Percentiles rank a stretch among this genome's conserved stretches.
Evolutionary conservation across 2,888 invertebrate species (phyloP).

Genomic region (Thymelicus sylvestris): DNA sequence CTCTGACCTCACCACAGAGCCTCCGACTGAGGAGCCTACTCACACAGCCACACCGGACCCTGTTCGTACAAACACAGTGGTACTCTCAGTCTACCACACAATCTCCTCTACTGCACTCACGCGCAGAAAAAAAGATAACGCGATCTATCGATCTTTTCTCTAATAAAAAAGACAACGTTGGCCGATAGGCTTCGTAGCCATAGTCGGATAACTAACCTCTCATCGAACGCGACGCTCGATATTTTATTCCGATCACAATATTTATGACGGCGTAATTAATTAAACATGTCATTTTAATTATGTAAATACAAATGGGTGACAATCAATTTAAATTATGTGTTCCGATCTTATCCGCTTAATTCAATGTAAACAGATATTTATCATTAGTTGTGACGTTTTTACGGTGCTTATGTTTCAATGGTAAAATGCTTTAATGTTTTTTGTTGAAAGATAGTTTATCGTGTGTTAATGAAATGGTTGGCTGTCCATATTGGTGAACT

Average conservation of each 20-base stretch:
- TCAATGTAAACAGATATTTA: conserved; percentile 80
- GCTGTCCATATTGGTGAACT: conserved; percentile 51
- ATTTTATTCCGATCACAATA: conserved; percentile 69
- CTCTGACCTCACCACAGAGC: conserved; percentile 63
- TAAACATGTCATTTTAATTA: conserved; percentile 81
- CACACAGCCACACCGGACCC: conserved; percentile 64
- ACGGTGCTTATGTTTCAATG: conserved; percentile 62
- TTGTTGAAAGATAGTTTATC: conserved; percentile 55
- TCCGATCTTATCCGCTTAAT: conserved; percentile 74
- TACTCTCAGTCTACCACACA: conserved; percentile 82
- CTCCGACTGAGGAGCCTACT: conserved; percentile 59
- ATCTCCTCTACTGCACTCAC: conserved; percentile 84
- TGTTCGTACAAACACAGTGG: conserved; percentile 77
- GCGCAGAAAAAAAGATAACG: conserved; percentile 83
- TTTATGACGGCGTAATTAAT: conserved; percentile 80
- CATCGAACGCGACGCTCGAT: conserved; percentile 71
- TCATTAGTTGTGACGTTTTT: conserved; percentile 74
- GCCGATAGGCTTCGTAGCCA: conserved; percentile 67
- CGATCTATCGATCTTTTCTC: conserved; percentile 83
- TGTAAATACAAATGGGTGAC: conserved; percentile 80
- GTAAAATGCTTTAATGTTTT: conserved; percentile 61
- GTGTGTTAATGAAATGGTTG: conserved; percentile 59
- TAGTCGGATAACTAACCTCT: conserved; percentile 75
- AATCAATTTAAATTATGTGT: conserved; percentile 79
- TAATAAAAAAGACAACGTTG: conserved; percentile 72